A percentile compares a stretch with the other conserved stretches of the same genome.
Evolutionary conservation across 2,888 invertebrate genomes (phyloP).

Genomic region (Apeira syringaria): DNA sequence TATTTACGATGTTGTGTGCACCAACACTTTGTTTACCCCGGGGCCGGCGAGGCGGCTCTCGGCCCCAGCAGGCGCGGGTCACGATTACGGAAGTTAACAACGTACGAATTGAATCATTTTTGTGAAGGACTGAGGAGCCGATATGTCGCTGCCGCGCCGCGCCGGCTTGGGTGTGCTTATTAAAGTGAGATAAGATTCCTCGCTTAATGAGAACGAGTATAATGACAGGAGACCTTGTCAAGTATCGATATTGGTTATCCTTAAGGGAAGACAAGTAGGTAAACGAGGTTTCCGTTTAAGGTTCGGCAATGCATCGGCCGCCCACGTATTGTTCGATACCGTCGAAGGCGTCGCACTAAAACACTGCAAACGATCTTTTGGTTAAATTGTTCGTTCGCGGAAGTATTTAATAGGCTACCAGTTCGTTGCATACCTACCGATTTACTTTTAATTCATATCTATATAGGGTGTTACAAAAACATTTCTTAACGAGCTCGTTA

Average conservation of each 20-base stretch:
- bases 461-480: conserved; percentile 3
- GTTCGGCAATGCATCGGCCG: conserved; percentile 74
- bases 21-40: conserved; percentile 48
- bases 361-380: conserved; percentile 68
- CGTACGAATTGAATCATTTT: conserved; percentile 54
- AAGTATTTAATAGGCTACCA: conserved; percentile 62
- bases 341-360: conserved; percentile 69
- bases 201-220: conserved; percentile 50
- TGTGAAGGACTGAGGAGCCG: conserved; percentile 47
- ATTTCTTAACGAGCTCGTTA: not conserved
- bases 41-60: conserved; percentile 34
- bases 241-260: conserved; percentile 60
- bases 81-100: conserved; percentile 64
- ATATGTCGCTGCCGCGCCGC: conserved; percentile 29
- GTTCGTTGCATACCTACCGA: conserved; percentile 46
- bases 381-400: conserved; percentile 69
- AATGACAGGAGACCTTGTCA: conserved; percentile 61
- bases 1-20: conserved; percentile 41
- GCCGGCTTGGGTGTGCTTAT: conserved; percentile 43
- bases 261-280: conserved; percentile 76
- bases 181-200: conserved; percentile 55
- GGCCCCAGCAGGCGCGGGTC: conserved; percentile 47
- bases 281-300: conserved; percentile 72
- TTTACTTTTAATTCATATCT: conserved; percentile 15
- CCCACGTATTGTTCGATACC: conserved; percentile 69